Evolutionary conservation across 1,140 invertebrate species (phyloP).

Genomic region (Saxidomus purpurata): DNA sequence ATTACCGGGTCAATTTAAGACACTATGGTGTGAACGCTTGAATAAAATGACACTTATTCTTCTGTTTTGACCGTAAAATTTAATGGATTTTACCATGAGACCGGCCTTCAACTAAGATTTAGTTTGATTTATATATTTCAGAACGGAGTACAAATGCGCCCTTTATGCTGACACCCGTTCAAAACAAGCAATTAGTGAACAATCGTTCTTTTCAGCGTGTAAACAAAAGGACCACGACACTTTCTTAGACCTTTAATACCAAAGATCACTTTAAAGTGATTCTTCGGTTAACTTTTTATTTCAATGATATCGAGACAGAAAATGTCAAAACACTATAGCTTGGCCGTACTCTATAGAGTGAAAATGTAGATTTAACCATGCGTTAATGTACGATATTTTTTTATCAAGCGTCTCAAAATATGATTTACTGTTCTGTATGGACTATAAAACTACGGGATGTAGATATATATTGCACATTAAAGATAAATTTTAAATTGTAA

Average conservation of each 20-base stretch:
- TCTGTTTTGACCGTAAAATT: conserved; percentile 50
- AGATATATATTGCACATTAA: conserved; percentile 1
- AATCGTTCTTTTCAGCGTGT: neutral
- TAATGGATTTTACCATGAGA: conserved; percentile 41
- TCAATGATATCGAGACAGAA: no score
- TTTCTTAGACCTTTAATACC: neutral
- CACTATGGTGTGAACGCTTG: conserved; percentile 31
- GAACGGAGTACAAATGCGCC: neutral
- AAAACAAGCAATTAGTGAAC: neutral
- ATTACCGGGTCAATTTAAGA: conserved; percentile 35
- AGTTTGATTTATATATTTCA: conserved; percentile 34
- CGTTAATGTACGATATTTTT: no score
- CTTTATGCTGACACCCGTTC: neutral
- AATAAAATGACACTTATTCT: conserved; percentile 52
- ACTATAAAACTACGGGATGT: neutral
- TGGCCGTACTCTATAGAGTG: no score
- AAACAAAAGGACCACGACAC: conserved; percentile 6
- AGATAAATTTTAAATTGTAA: neutral
- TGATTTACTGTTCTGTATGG: neutral
- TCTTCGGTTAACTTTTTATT: no score
- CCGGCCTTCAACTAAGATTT: conserved; percentile 9
- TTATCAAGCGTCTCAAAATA: no score
- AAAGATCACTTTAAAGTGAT: no score
- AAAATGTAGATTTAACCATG: no score
- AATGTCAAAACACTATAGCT: no score